phyloP scores from a whole-genome alignment of 2,888 invertebrate genomes.

The Spodoptera exigua region DNA sequence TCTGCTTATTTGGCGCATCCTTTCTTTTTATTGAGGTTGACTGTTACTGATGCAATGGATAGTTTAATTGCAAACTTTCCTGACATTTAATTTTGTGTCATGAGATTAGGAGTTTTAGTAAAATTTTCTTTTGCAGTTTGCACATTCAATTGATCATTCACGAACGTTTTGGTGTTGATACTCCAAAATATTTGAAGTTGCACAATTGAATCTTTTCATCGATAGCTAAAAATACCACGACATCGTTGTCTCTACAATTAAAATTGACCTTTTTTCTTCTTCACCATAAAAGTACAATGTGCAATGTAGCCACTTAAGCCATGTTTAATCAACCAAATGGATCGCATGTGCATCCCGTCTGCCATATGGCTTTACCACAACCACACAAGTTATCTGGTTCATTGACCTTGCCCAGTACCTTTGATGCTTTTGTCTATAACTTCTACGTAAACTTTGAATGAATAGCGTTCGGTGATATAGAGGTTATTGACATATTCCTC shows the following conservation, averaged over 20 bases:
- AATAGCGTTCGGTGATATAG: background rate
- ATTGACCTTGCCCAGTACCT: slow-evolving; percentile 12
- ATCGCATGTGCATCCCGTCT: slow-evolving; percentile 31
- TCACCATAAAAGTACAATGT: slow-evolving; percentile 34
- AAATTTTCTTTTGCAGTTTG: too few species aligned
- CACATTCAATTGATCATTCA: too few species aligned
- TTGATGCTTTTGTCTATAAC: slow-evolving; percentile 3
- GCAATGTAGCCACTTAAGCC: slow-evolving; percentile 24
- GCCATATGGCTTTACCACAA: slow-evolving; percentile 30
- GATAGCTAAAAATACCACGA: background rate
- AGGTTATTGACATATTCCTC: background rate
- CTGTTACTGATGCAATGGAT: slow-evolving; percentile 18
- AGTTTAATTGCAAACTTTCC: slow-evolving; percentile 13
- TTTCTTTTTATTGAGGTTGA: slow-evolving; percentile 50
- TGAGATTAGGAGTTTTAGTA: background rate
- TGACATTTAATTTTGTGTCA: slow-evolving; percentile 12
- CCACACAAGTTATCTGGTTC: slow-evolving; percentile 22
- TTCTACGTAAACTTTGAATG: background rate
- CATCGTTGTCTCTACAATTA: slow-evolving; percentile 4
- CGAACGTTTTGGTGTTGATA: too few species aligned
- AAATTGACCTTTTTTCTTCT: slow-evolving; percentile 23
- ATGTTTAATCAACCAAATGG: slow-evolving; percentile 32
- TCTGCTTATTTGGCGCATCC: slow-evolving; percentile 44
- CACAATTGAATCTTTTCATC: background rate
- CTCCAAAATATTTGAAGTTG: too few species aligned